These are phyloP conservation scores for Suncus etruscus DNA, from an alignment of 2,113 vertebrate species.

Conservation along the genomic window DNA sequence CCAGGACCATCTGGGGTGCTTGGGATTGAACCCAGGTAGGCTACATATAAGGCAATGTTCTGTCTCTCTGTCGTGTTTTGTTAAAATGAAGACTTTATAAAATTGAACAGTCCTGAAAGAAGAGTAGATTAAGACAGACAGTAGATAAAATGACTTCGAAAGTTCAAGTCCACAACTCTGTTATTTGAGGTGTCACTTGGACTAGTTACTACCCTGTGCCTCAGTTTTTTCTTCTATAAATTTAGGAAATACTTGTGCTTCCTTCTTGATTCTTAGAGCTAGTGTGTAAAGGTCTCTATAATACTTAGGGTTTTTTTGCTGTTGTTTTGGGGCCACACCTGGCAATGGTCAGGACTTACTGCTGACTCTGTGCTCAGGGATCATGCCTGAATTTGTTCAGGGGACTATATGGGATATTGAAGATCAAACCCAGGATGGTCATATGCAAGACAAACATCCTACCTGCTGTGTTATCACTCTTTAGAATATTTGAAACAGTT, in stretches of 20 bases:
- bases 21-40: background rate
- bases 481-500: background rate
- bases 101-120: background rate
- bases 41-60: background rate
- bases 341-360: too few relatives aligned
- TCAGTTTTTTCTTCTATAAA: background rate
- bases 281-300: background rate
- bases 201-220: background rate
- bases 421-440: too few relatives aligned
- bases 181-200: background rate
- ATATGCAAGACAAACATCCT: too few relatives aligned
- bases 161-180: background rate
- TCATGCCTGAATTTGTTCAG: too few relatives aligned
- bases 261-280: background rate
- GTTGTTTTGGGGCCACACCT: too few relatives aligned
- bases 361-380: too few relatives aligned
- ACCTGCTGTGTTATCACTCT: too few relatives aligned
- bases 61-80: background rate
- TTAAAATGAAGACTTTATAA: background rate
- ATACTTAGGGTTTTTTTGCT: too few relatives aligned
- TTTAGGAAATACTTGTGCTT: background rate
- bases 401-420: too few relatives aligned
- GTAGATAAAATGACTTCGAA: background rate
- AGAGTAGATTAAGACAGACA: background rate
- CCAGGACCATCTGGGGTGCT: too few relatives aligned